A percentile compares a stretch with the other conserved stretches of the same genome.
Conservation (phyloP, 2,797 vertebrate species). For the Allochrocebus solatus region DNA sequence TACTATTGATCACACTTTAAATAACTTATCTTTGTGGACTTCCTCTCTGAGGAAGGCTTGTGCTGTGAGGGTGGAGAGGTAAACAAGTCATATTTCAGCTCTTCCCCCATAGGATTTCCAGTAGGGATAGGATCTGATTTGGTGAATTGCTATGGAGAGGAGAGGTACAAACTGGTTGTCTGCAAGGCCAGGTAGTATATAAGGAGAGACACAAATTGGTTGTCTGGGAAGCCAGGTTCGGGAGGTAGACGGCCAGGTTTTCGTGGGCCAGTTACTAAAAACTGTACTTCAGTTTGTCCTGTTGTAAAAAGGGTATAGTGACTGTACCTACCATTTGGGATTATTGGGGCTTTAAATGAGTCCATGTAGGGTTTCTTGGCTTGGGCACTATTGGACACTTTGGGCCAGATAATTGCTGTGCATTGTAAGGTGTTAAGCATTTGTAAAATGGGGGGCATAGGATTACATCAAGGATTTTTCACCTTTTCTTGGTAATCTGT, state of each 20-base stretch:
- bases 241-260: background rate
- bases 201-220: background rate
- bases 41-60: background rate
- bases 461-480: background rate
- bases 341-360: background rate
- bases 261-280: background rate
- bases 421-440: background rate
- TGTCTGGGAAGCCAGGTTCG: background rate
- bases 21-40: background rate
- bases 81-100: background rate
- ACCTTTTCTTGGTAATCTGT: background rate
- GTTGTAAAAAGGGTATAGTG: background rate
- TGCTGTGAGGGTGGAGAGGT: background rate
- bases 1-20: background rate
- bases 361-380: background rate
- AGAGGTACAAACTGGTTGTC: background rate
- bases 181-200: background rate
- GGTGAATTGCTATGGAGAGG: background rate
- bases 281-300: background rate
- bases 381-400: background rate
- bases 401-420: background rate
- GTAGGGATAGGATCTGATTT: too few relatives aligned
- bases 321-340: too few relatives aligned
- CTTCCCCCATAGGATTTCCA: background rate
- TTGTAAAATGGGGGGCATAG: background rate